phyloP scores from a whole-genome alignment of 2,888 invertebrate species.

The Hypsopygia costalis region DNA sequence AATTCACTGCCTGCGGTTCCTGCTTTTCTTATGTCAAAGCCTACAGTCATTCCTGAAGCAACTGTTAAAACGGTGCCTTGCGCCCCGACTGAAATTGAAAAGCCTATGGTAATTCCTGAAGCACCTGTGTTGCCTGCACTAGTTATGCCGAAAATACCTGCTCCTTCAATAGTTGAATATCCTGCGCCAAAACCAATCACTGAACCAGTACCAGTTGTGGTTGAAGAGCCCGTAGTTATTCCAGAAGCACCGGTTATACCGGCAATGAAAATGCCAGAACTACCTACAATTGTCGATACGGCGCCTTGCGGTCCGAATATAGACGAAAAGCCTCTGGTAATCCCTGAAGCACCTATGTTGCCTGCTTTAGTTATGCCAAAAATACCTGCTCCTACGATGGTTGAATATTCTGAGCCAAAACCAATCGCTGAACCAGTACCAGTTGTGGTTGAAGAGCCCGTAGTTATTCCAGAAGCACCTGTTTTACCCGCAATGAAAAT shows the following conservation, averaged over 20 bases:
- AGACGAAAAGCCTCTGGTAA: neutral
- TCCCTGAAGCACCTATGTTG: neutral
- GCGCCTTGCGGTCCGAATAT: neutral
- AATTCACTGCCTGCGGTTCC: neutral
- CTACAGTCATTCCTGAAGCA: neutral
- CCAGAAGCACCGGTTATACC: neutral
- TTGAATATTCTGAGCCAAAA: neutral
- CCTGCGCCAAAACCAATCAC: neutral
- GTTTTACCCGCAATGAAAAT: neutral
- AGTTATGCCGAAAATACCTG: neutral
- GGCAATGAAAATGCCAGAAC: neutral
- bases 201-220: neutral
- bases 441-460: neutral
- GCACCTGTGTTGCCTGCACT: neutral
- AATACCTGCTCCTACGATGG: neutral
- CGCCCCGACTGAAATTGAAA: neutral
- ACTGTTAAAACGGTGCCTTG: no score
- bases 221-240: neutral
- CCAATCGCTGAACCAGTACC: neutral
- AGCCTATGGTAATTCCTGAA: neutral
- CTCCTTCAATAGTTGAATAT: neutral
- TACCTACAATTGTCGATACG: neutral
- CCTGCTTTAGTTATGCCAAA: neutral
- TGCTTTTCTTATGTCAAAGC: neutral
- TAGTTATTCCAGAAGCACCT: neutral